Conservation (phyloP, 1,140 invertebrate species). For the Vanessa tameamea region DNA sequence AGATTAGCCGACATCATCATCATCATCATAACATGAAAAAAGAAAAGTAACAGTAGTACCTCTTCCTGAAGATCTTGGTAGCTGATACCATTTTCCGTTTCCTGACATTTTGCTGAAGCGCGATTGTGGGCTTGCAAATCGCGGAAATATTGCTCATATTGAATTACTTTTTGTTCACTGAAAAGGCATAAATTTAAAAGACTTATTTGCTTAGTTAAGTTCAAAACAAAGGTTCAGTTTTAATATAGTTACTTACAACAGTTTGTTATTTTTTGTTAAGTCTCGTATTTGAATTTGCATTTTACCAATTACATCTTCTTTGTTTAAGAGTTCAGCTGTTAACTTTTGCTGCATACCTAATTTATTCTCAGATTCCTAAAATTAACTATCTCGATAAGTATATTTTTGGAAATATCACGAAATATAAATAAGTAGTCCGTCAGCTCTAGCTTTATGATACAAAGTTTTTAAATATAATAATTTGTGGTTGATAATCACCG, state of each 20-base stretch:
- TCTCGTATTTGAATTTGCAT: constrained; percentile 73
- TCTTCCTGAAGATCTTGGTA: constrained; percentile 71
- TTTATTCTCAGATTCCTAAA: constrained; percentile 71
- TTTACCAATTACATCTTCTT: constrained; percentile 71
- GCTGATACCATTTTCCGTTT: constrained; percentile 52
- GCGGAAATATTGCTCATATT: constrained; percentile 70
- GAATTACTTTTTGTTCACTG: constrained; percentile 73
- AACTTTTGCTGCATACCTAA: constrained; percentile 71
- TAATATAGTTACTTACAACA: constrained; percentile 53
- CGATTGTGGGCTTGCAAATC: constrained; percentile 60
- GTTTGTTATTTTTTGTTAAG: constrained; percentile 67
- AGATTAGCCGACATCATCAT: too few species aligned
- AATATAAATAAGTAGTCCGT: not conserved
- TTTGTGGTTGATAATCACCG: constrained; percentile 45
- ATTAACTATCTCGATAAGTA: constrained; percentile 22
- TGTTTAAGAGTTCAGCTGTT: constrained; percentile 64
- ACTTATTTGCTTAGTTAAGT: not conserved
- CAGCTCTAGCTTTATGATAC: not conserved
- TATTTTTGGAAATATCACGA: constrained; percentile 10
- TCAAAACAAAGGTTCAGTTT: not conserved
- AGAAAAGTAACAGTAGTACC: constrained; percentile 41
- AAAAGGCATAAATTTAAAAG: constrained; percentile 33
- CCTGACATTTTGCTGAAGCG: constrained; percentile 53
- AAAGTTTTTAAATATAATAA: too few species aligned
- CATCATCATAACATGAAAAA: too few species aligned